Evolutionary conservation across 2,888 invertebrate genomes (phyloP), one percentile per base, ranked within the genome.

Genomic region (Heliconius hortense): DNA sequence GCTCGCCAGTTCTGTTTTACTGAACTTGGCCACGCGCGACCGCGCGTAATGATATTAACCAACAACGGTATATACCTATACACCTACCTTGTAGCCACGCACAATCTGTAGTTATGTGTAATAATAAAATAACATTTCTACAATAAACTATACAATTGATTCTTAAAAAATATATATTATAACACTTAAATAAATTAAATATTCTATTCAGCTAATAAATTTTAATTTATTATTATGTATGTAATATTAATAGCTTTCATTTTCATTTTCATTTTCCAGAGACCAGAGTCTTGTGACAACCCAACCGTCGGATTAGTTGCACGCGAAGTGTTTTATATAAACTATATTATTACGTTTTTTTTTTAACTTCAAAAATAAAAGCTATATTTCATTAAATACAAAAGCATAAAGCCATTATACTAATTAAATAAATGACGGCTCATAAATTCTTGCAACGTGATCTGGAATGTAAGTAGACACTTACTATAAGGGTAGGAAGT

Each of bases 401-500:
- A 53, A 31, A 56, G 53, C n/a, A 5, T 56, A 56, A 13, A 59
- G 15, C 59, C 13, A 53, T 70, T 56, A 43, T 56, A 53, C 39
- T 70, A 74, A 74, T 74, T 64, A 70, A 56, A 53, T 64, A 56
- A 74, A 56, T 74, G 64, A 28, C 62, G 28, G 13, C 24, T 63
- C 62, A 48, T 24, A 35, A 53, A 39, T 63, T 59, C 28, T 64
- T 63, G 64, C 26, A 74, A 76, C 73, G 77, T 78, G 78, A 63
- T 53, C 66, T 39, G 48, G 24, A 77, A 77, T 75, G 62, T 59
- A 75, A 76, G 53, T 69, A 56, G 53, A n/a, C 53, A 59, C 66
- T 69, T 59, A 73, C 75, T 78, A 24, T n/a, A 53, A 67, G 75
- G 56, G 63, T 68, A 69, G 59, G 56, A 59, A 69, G 59, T 77